phyloP scores from a whole-genome alignment of 2,797 vertebrate species.

The Typhlichthys subterraneus region DNA sequence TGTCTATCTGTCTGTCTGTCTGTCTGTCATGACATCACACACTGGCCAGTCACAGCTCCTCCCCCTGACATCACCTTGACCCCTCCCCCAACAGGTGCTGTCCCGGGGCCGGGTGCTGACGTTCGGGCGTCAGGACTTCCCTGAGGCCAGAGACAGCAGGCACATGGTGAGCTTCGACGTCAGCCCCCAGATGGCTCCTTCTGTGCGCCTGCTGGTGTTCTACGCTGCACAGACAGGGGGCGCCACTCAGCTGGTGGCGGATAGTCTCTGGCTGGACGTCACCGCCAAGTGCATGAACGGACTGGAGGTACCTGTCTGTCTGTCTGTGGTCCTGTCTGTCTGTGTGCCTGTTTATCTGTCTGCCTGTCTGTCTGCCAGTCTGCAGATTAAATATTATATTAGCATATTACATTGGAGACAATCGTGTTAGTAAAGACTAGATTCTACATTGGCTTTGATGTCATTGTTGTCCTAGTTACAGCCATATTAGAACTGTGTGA shows the following conservation, averaged over 20 bases:
- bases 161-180: slow-evolving; percentile 81
- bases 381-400: too few species aligned
- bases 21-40: too few species aligned
- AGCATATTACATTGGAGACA: too few species aligned
- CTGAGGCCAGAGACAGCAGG: slow-evolving; percentile 18
- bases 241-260: slow-evolving; percentile 82
- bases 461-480: too few species aligned
- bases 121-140: slow-evolving; percentile 59
- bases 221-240: slow-evolving; percentile 83
- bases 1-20: neutral
- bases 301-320: slow-evolving; percentile 74
- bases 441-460: too few species aligned
- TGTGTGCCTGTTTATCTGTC: too few species aligned
- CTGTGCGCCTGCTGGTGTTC: slow-evolving; percentile 88
- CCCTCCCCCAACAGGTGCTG: slow-evolving; percentile 47
- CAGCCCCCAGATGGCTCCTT: slow-evolving; percentile 85
- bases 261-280: slow-evolving; percentile 89
- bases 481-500: too few species aligned
- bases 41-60: too few species aligned
- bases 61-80: too few species aligned
- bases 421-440: too few species aligned
- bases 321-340: neutral
- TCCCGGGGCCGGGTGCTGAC: slow-evolving; percentile 87
- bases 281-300: slow-evolving; percentile 83
- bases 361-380: too few species aligned